Evolutionary conservation across 1,140 invertebrate genomes (phyloP), one percentile per base, ranked within the genome.

Genomic region (Procambarus virginalis): DNA sequence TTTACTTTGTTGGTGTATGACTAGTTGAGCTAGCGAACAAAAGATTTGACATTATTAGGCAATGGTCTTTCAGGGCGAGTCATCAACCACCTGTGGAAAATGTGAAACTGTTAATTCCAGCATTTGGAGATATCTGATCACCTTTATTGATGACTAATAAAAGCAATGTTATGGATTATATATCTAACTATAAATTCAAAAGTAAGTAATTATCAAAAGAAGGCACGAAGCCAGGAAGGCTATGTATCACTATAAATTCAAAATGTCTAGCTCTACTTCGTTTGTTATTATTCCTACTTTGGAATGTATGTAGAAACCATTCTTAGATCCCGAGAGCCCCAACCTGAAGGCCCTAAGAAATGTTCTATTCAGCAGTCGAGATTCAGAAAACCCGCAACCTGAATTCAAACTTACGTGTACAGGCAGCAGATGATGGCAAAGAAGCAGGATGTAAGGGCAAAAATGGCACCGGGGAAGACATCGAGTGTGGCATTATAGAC

Each of bases 401-500:
- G 12, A 64, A 10, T 17, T 17, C 20, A 64, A 17, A 64, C 68
- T 73, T 10, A 34, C 68, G 22, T 34, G n/a, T 73, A 34, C 2
- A 73, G 22, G 68, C n/a, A 73, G 22, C 68, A 73, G 22, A 73
- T 34, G 68, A 73, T 20, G 68, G 22, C n/a, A 10, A 45, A 34
- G 20, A 73, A 34, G n/a, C n/a, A 9, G n/a, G n/a, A 4, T 22
- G 68, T 73, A 20, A 73, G 8, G 68, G 82, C 12, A 58, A 84
- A 89, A 6, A 89, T 76, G 51, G 82, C 70, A 9, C 88, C 88
- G 3, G 88, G 81, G 58, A 84, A 89, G 8, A 84, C n/a, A 0
- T 89, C 81, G 6, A 89, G 75, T 1, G 88, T 89, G 45, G 9
- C 17, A 51, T 89, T 84, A 76, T 84, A 89, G 34, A 89, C 70